Evolutionary conservation across 2,797 vertebrate species (phyloP).

Genomic region (Balearica regulorum): DNA sequence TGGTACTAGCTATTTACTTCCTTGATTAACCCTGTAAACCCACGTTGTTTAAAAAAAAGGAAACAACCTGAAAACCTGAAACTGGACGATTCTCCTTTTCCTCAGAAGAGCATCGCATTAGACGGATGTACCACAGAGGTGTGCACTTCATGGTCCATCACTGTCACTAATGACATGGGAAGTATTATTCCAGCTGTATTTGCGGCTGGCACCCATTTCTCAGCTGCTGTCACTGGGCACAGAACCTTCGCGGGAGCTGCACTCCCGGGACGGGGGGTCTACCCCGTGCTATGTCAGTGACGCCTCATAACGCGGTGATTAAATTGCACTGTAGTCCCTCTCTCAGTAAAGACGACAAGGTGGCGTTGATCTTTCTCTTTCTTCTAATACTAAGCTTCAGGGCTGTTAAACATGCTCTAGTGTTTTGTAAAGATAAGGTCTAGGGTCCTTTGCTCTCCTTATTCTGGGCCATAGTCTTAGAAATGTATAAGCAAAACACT

Average conservation of each 20-base stretch:
- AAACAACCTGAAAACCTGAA: background rate
- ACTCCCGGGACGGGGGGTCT: background rate
- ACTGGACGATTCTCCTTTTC: background rate
- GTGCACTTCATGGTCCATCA: background rate
- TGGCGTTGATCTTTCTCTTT: background rate
- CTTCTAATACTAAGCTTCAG: background rate
- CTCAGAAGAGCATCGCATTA: rapidly evolving
- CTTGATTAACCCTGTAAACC: conserved; percentile 15
- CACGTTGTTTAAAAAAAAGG: background rate
- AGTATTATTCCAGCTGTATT: background rate
- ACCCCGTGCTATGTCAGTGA: too few relatives aligned
- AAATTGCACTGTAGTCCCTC: background rate
- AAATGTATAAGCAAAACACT: background rate
- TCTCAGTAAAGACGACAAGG: background rate
- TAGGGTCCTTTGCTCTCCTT: background rate
- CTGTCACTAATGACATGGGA: background rate
- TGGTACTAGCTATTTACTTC: background rate
- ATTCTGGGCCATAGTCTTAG: background rate
- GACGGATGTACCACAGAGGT: background rate
- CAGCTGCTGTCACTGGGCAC: background rate
- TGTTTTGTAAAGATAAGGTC: background rate
- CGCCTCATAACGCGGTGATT: background rate
- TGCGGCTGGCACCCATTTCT: background rate
- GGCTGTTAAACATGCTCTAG: background rate
- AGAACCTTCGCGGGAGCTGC: background rate